Evolutionary conservation across 2,888 invertebrate genomes (phyloP).

Genomic region (Zelleria hepariella): DNA sequence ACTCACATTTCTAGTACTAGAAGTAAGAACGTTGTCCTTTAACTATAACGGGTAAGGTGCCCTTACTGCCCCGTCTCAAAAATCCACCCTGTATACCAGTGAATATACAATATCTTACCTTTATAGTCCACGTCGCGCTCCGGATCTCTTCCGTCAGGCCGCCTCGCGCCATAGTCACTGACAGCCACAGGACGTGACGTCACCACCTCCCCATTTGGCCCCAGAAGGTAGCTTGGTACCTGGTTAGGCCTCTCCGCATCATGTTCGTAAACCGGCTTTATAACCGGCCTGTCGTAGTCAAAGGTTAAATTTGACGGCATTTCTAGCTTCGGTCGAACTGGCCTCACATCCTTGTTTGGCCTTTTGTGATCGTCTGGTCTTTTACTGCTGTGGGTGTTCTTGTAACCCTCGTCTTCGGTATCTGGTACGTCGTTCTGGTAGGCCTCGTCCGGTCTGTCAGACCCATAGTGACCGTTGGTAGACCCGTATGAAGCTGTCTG

Average conservation of each 20-base stretch:
- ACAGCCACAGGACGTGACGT: constrained; percentile 51
- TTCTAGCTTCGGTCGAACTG: neutral
- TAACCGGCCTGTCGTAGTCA: constrained; percentile 21
- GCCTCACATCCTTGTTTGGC: neutral
- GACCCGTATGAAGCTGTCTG: constrained; percentile 12
- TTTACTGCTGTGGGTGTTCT: neutral
- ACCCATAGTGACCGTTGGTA: constrained; percentile 10
- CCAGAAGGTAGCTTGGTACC: constrained; percentile 41
- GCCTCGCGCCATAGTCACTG: constrained; percentile 34
- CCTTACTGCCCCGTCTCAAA: no score
- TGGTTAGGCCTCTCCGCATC: constrained; percentile 41
- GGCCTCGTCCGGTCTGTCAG: neutral
- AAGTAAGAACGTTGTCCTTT: no score
- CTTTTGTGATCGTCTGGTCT: neutral
- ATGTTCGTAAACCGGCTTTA: constrained; percentile 56
- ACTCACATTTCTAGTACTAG: no score
- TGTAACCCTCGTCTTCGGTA: neutral
- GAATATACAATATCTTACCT: constrained; percentile 44
- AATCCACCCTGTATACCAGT: no score
- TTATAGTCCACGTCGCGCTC: constrained; percentile 33
- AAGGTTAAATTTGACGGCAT: neutral
- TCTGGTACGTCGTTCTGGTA: neutral
- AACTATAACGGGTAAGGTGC: no score
- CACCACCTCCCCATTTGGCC: constrained; percentile 43
- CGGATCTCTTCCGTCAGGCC: constrained; percentile 24